These are phyloP conservation scores for Plectrocnemia conspersa DNA, from an alignment of 1,140 invertebrate species.

Conservation along the genomic window DNA sequence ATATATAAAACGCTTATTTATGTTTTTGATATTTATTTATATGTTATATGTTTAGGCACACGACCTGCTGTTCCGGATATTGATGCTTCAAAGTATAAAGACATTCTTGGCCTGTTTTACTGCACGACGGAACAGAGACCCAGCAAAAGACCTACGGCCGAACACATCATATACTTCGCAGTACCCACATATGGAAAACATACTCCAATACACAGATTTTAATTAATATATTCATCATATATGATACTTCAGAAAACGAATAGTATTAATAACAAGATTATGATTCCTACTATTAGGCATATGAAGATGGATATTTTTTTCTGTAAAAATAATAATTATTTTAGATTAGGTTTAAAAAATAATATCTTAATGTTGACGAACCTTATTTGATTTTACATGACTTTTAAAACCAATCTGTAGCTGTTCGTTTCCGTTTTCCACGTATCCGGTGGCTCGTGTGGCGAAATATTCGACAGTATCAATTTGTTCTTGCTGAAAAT, in stretches of 20 bases:
- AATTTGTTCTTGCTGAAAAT: slow-evolving; percentile 62
- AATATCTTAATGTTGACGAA: slow-evolving; percentile 20
- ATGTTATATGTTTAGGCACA: slow-evolving; percentile 49
- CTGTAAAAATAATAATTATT: slow-evolving; percentile 38
- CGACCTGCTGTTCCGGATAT: slow-evolving; percentile 63
- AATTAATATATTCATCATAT: not conserved
- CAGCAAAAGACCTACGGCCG: slow-evolving; percentile 58
- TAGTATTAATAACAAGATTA: slow-evolving; percentile 41
- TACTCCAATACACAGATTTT: too few relatives aligned
- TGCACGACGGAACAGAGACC: slow-evolving; percentile 63
- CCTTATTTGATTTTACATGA: slow-evolving; percentile 41
- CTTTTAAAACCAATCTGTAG: slow-evolving; percentile 43
- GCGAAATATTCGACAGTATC: slow-evolving; percentile 70
- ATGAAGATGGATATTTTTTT: slow-evolving; percentile 42
- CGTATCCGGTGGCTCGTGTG: slow-evolving; percentile 58
- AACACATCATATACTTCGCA: too few relatives aligned
- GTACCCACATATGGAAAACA: too few relatives aligned
- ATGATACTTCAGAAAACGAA: slow-evolving; percentile 19
- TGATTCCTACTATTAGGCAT: slow-evolving; percentile 40
- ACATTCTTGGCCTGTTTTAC: slow-evolving; percentile 65
- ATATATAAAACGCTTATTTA: slow-evolving; percentile 14
- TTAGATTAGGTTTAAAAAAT: not conserved
- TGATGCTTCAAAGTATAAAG: slow-evolving; percentile 56
- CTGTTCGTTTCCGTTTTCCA: slow-evolving; percentile 55
- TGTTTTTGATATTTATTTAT: slow-evolving; percentile 12